Conservation (phyloP, 2,113 vertebrate species). For the Varanus komodoensis region DNA sequence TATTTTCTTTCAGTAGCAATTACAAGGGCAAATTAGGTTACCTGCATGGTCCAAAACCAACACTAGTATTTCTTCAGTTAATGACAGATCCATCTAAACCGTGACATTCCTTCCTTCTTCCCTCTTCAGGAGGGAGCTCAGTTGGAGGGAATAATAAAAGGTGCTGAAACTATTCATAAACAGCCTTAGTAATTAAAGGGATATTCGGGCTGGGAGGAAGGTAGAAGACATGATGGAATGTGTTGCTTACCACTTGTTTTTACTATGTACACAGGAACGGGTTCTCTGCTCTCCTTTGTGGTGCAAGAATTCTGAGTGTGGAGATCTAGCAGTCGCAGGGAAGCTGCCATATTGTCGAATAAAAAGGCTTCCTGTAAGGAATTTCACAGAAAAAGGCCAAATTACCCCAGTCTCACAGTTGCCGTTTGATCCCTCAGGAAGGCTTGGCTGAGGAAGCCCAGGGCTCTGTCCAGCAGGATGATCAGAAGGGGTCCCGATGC, state of each 20-base stretch:
- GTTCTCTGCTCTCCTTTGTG: conserved; percentile 19
- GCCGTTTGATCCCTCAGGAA: too few species aligned
- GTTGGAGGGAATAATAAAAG: not conserved
- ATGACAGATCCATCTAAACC: not conserved
- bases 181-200: not conserved
- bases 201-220: not conserved
- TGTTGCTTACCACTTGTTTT: conserved; percentile 80
- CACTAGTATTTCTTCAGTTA: not conserved
- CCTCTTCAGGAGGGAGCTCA: too few species aligned
- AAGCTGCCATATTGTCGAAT: conserved; percentile 37
- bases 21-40: not conserved
- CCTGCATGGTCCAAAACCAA: not conserved
- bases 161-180: not conserved
- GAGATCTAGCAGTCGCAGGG: conserved; percentile 19
- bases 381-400: not conserved
- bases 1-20: not conserved
- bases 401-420: fast-evolving
- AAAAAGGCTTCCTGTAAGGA: conserved; percentile 26
- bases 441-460: not conserved
- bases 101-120: not conserved
- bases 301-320: conserved; percentile 48
- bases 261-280: conserved; percentile 79
- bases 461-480: not conserved
- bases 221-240: not conserved
- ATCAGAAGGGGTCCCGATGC: not conserved